Evolutionary conservation across 2,888 invertebrate genomes (phyloP).

Genomic region (Lasioglossum oenotherae): DNA sequence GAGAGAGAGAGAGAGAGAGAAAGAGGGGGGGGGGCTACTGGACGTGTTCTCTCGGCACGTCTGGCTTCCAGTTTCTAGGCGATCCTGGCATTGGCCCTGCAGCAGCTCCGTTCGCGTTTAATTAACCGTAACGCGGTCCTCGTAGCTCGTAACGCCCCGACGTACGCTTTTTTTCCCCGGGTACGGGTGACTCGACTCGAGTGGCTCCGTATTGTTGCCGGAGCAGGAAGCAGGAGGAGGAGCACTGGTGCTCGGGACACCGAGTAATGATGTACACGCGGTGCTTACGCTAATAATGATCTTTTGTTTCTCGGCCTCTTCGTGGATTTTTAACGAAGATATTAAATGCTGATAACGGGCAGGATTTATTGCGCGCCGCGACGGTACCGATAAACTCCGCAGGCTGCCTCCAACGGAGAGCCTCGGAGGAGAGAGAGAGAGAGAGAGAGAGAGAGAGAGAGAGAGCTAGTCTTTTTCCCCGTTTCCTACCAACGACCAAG

Average conservation of each 20-base stretch:
- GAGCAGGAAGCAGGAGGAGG: constrained; percentile 64
- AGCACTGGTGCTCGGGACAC: constrained; percentile 46
- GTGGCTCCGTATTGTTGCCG: constrained; percentile 55
- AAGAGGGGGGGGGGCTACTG: not conserved
- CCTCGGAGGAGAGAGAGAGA: not conserved
- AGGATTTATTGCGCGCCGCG: constrained; percentile 55
- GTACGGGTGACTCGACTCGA: constrained; percentile 43
- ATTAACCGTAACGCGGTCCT: constrained; percentile 70
- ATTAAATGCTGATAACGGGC: constrained; percentile 56
- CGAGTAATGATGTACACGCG: constrained; percentile 65
- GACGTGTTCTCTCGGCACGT: constrained; percentile 27
- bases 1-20: no score
- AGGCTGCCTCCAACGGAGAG: not conserved
- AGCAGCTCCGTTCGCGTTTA: constrained; percentile 60
- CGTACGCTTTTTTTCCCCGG: constrained; percentile 57
- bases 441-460: not conserved
- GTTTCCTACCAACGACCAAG: constrained; percentile 30
- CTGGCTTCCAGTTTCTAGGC: constrained; percentile 66
- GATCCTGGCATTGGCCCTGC: constrained; percentile 47
- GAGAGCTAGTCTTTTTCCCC: constrained; percentile 26
- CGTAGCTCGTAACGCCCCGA: constrained; percentile 63
- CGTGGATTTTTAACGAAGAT: constrained; percentile 56
- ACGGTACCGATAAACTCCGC: constrained; percentile 37
- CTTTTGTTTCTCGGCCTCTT: constrained; percentile 60
- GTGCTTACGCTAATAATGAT: constrained; percentile 66